Evolutionary conservation across 2,797 vertebrate genomes (phyloP).

Genomic region (Lepus oiostolus): DNA sequence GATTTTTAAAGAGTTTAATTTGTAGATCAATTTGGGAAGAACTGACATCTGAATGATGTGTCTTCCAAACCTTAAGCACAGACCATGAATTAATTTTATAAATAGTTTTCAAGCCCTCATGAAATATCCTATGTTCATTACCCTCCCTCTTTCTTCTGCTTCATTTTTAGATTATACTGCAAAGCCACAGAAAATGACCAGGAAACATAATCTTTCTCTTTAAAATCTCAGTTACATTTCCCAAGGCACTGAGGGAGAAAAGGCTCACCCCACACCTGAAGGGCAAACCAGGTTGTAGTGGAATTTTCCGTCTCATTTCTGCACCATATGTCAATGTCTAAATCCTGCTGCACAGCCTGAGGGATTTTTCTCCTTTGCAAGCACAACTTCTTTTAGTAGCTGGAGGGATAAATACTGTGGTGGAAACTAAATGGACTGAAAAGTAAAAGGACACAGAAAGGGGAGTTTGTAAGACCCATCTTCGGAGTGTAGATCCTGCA

Average conservation of each 20-base stretch:
- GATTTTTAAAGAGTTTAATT: not conserved
- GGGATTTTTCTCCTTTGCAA: constrained; percentile 70
- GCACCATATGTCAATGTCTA: constrained; percentile 82
- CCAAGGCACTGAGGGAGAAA: not conserved
- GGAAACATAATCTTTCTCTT: constrained; percentile 39
- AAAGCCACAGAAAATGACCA: constrained; percentile 55
- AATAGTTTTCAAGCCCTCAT: constrained; percentile 18
- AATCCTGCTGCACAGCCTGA: constrained; percentile 86
- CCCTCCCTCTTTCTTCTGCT: constrained; percentile 15
- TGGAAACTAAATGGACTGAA: not conserved
- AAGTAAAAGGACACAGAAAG: not conserved
- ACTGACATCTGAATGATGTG: not conserved
- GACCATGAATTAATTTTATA: not conserved
- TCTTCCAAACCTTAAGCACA: constrained; percentile 11
- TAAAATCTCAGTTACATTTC: constrained; percentile 61
- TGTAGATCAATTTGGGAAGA: not conserved
- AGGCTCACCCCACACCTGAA: not conserved
- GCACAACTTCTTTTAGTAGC: constrained; percentile 76
- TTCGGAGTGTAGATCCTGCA: not conserved
- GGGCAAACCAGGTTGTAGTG: constrained; percentile 2
- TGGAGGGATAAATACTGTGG: constrained; percentile 36
- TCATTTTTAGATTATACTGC: constrained; percentile 39
- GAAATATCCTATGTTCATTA: constrained; percentile 48
- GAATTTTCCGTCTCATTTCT: constrained; percentile 81
- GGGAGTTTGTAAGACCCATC: not conserved